Percentiles rank a stretch among this genome's conserved stretches.
Evolutionary conservation across 2,797 vertebrate genomes (phyloP).

Genomic region (Sebastes taczanowskii): DNA sequence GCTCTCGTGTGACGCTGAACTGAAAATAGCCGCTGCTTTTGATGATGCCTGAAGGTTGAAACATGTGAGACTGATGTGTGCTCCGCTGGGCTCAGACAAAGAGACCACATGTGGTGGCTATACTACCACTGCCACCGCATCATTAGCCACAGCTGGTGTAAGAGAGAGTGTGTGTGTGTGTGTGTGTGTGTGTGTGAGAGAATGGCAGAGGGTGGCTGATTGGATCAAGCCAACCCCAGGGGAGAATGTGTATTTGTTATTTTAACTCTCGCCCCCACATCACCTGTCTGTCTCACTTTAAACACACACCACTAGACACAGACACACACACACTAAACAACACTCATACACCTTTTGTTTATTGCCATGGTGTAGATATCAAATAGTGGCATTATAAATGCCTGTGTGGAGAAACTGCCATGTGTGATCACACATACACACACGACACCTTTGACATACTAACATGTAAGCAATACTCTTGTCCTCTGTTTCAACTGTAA

Average conservation of each 20-base stretch:
- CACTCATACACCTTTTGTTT: not conserved
- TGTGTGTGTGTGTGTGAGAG: conserved; percentile 16
- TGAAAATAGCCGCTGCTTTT: conserved; percentile 39
- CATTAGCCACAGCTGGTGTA: conserved; percentile 75
- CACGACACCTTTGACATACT: conserved; percentile 1
- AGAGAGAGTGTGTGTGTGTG: conserved; percentile 18
- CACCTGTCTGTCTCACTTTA: conserved; percentile 38
- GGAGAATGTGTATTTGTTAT: conserved; percentile 67
- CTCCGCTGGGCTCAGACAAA: conserved; percentile 68
- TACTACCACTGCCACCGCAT: conserved; percentile 55
- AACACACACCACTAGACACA: not conserved
- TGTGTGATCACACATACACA: not conserved
- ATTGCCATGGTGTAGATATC: conserved; percentile 13
- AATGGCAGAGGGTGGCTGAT: conserved; percentile 52
- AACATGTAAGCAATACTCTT: not conserved
- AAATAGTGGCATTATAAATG: conserved; percentile 29
- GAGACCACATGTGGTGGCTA: conserved; percentile 70
- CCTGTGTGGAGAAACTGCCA: not conserved
- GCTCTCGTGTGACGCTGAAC: conserved; percentile 14
- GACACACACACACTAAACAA: conserved; percentile 6
- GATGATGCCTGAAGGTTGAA: conserved; percentile 51
- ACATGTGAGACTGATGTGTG: conserved; percentile 51
- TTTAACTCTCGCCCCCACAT: conserved; percentile 60
- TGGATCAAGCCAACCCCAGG: conserved; percentile 64
- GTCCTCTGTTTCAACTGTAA: conserved; percentile 52